These are phyloP conservation scores for Chiloscyllium plagiosum DNA, from an alignment of 2,113 vertebrate genomes.

Conservation along the genomic window DNA sequence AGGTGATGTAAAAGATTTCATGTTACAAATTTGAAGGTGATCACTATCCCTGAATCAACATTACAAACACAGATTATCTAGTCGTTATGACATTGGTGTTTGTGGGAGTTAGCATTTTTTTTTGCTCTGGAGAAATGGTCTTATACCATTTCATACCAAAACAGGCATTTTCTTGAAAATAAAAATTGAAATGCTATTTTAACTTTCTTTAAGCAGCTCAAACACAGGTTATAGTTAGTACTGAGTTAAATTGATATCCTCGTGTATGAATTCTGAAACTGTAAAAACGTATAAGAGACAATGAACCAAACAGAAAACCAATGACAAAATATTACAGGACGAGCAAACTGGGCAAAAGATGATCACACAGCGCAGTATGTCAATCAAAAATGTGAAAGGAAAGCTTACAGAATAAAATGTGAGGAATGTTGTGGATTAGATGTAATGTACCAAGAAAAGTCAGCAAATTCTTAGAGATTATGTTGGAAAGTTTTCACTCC, in stretches of 20 bases:
- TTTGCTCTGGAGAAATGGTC: not conserved
- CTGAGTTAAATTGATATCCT: not conserved
- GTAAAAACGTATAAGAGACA: not conserved
- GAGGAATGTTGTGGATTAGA: too few species aligned
- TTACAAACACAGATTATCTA: too few species aligned
- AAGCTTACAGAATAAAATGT: not conserved
- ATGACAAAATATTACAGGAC: not conserved
- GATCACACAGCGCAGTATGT: not conserved
- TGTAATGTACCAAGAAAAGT: not conserved
- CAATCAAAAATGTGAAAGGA: not conserved
- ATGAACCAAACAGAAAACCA: not conserved
- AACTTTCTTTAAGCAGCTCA: not conserved
- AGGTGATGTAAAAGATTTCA: too few species aligned
- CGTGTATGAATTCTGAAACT: not conserved
- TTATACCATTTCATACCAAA: not conserved
- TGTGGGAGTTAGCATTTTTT: not conserved
- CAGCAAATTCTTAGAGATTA: not conserved
- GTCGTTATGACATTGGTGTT: too few species aligned
- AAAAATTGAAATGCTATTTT: not conserved
- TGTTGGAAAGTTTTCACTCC: not conserved
- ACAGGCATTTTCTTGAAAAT: not conserved
- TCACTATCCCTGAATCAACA: too few species aligned
- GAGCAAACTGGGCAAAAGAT: not conserved
- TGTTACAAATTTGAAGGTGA: too few species aligned
- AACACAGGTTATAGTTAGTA: not conserved